phyloP scores from a whole-genome alignment of 2,113 vertebrate genomes.

The Mus musculus region DNA sequence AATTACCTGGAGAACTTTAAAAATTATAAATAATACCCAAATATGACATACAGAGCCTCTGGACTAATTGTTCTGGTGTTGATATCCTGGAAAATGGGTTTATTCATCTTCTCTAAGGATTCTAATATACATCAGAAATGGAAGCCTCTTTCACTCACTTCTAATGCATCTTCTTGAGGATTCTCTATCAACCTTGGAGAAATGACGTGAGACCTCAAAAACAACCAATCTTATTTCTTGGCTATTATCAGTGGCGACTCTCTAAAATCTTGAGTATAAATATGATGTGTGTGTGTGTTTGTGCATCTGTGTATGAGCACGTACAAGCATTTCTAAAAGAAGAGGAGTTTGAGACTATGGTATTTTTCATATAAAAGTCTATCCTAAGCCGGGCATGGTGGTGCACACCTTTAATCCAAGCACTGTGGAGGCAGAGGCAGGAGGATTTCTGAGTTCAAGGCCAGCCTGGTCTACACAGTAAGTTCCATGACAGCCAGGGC shows the following conservation, averaged over 20 bases:
- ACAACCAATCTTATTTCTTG: background rate
- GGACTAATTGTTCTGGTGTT: constrained; percentile 35
- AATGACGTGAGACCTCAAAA: background rate
- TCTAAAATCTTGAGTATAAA: background rate
- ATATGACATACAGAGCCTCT: background rate
- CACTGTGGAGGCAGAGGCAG: too few species aligned
- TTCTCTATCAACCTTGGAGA: background rate
- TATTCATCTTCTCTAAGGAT: constrained; percentile 12
- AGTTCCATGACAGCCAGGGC: too few species aligned
- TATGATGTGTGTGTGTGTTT: background rate
- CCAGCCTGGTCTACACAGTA: too few species aligned
- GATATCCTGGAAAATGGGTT: background rate
- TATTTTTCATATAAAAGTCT: background rate
- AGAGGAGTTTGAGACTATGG: background rate
- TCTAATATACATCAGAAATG: background rate
- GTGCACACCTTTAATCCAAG: too few species aligned
- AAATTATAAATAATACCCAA: constrained; percentile 45
- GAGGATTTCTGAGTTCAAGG: too few species aligned
- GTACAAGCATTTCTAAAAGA: background rate
- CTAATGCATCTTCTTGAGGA: background rate
- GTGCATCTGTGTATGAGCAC: background rate
- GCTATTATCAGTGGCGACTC: background rate
- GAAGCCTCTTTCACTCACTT: background rate
- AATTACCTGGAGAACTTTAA: constrained; percentile 57
- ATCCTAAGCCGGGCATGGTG: too few species aligned